These are phyloP conservation scores for Ctenoplectra terminalis DNA, from an alignment of 1,140 invertebrate species.

Conservation along the genomic window DNA sequence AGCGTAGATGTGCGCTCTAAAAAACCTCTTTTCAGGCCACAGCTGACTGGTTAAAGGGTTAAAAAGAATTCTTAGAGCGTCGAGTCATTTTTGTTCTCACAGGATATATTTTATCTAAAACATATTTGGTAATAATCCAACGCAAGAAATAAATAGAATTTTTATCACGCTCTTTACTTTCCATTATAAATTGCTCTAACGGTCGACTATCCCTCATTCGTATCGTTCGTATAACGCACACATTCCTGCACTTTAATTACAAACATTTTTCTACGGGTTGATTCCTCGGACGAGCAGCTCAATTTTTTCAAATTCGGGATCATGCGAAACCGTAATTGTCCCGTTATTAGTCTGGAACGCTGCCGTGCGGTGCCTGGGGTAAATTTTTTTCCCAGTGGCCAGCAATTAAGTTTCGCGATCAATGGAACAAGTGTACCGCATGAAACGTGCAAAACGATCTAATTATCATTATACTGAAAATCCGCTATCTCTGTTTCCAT, in stretches of 20 bases:
- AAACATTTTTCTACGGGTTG: not conserved
- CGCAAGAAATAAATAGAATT: too few species aligned
- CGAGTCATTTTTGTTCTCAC: too few species aligned
- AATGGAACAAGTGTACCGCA: conserved; percentile 27
- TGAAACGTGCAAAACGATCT: conserved; percentile 43
- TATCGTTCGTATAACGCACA: not conserved
- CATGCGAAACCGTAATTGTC: not conserved
- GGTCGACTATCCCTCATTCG: too few species aligned
- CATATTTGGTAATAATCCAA: too few species aligned
- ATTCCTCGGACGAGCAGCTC: not conserved
- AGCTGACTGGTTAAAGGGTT: too few species aligned
- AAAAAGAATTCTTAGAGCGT: too few species aligned
- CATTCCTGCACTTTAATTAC: not conserved
- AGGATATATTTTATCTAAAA: too few species aligned
- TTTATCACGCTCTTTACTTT: too few species aligned
- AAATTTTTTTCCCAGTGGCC: conserved; percentile 9
- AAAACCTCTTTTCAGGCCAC: too few species aligned
- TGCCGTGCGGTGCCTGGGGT: not conserved
- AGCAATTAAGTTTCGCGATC: conserved; percentile 39
- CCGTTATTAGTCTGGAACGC: conserved; percentile 13
- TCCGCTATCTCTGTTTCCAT: conserved; percentile 34
- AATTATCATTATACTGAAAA: conserved; percentile 52
- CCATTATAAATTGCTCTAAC: too few species aligned
- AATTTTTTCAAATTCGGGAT: not conserved
- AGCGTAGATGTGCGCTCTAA: too few species aligned